phyloP scores from a whole-genome alignment of 1,140 invertebrate genomes.

The Drosophila takahashii region DNA sequence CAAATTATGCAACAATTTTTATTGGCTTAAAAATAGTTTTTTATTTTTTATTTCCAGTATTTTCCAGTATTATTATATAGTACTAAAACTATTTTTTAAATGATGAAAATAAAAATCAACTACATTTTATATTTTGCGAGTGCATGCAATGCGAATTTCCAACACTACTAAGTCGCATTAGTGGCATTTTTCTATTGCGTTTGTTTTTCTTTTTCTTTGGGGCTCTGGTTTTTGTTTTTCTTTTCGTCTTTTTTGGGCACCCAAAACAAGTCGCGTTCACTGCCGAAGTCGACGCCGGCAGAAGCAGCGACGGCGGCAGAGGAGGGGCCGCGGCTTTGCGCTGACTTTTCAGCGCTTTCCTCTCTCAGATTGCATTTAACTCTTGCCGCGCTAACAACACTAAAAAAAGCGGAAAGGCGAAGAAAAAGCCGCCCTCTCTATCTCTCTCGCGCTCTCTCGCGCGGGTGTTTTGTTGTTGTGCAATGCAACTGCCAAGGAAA shows the following conservation, averaged over 20 bases:
- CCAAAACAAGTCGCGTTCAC: slow-evolving; percentile 55
- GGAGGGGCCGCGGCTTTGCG: slow-evolving; percentile 12
- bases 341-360: slow-evolving; percentile 39
- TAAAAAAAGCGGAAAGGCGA: slow-evolving; percentile 49
- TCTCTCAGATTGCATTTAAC: slow-evolving; percentile 75
- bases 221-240: slow-evolving; percentile 12
- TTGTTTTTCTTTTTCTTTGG: slow-evolving; percentile 26
- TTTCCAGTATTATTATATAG: too few species aligned
- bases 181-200: slow-evolving; percentile 54
- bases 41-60: too few species aligned
- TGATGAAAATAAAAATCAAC: too few species aligned
- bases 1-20: too few species aligned
- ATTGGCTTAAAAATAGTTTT: too few species aligned
- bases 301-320: background rate
- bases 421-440: slow-evolving; percentile 40
- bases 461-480: slow-evolving; percentile 39
- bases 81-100: too few species aligned
- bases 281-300: slow-evolving; percentile 23
- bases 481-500: slow-evolving; percentile 35
- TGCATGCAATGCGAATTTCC: slow-evolving; percentile 32
- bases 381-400: slow-evolving; percentile 79
- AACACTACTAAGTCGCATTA: slow-evolving; percentile 63
- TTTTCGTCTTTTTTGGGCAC: slow-evolving; percentile 41
- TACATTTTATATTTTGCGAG: background rate
- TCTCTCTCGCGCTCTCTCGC: slow-evolving; percentile 20